Percentiles rank a stretch among this genome's conserved stretches.
Evolutionary conservation across 2,113 vertebrate species (phyloP).

Genomic region (Ageneiosus marmoratus): DNA sequence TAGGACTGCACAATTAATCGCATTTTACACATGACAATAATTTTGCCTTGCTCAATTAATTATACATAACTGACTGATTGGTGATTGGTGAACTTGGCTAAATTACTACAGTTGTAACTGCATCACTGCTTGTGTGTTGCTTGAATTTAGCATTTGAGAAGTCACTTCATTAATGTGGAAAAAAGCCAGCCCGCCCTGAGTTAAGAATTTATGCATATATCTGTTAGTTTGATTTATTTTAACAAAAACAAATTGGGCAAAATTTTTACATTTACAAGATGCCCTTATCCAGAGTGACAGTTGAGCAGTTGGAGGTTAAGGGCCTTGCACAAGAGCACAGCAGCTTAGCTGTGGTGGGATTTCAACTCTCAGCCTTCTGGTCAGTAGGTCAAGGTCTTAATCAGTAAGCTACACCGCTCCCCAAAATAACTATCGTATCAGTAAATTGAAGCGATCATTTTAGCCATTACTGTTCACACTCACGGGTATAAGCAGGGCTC

Average conservation of each 20-base stretch:
- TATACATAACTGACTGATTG: not conserved
- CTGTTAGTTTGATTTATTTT: not conserved
- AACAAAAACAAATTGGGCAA: no score
- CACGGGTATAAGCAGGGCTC: not conserved
- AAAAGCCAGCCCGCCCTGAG: not conserved
- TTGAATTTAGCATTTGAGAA: not conserved
- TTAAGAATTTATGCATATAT: not conserved
- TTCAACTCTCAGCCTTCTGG: no score
- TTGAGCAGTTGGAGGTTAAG: no score
- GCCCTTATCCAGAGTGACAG: no score
- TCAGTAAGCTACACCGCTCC: no score
- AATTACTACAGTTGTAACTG: not conserved
- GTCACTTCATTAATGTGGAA: not conserved
- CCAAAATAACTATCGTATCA: not conserved
- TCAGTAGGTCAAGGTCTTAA: no score
- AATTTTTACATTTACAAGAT: no score
- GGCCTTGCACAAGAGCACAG: no score
- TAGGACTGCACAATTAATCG: not conserved
- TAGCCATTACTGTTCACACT: not conserved
- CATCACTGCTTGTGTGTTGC: not conserved
- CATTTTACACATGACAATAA: not conserved
- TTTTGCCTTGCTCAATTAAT: not conserved
- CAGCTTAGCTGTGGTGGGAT: no score
- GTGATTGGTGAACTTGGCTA: not conserved
- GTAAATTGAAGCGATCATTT: not conserved